A percentile compares a stretch with the other conserved stretches of the same genome.
Evolutionary conservation across 2,113 vertebrate species (phyloP).

Genomic region (Anser cygnoides): DNA sequence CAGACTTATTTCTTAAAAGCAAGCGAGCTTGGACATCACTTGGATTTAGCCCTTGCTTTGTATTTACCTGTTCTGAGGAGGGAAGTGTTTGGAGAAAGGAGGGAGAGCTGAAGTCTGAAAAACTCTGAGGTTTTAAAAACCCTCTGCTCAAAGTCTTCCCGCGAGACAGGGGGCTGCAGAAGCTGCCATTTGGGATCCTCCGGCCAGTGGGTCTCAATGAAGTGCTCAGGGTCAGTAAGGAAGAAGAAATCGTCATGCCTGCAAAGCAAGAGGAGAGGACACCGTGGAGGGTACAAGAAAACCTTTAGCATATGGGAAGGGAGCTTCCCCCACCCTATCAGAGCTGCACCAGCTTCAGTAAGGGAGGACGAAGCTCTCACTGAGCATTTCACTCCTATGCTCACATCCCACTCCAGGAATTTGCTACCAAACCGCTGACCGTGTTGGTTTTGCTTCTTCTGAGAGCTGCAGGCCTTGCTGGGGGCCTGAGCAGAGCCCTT

Average conservation of each 20-base stretch:
- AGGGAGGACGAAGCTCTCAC: neutral
- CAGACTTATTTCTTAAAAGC: neutral
- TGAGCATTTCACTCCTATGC: neutral
- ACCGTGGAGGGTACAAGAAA: neutral
- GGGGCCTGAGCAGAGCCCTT: no score
- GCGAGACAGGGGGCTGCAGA: conserved; percentile 48
- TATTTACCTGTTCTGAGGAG: conserved; percentile 76
- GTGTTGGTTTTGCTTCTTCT: no score
- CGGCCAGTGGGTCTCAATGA: conserved; percentile 79
- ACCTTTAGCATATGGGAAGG: neutral
- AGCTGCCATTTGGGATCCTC: conserved; percentile 82
- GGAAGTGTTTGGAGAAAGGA: conserved; percentile 75
- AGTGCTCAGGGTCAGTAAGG: conserved; percentile 82
- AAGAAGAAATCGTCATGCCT: conserved; percentile 84
- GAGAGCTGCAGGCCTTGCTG: no score
- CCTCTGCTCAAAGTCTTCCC: conserved; percentile 77
- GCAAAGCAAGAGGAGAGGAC: neutral
- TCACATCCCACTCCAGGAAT: no score
- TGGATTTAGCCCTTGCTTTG: rapidly evolving
- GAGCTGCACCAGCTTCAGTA: neutral
- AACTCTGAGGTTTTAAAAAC: conserved; percentile 83
- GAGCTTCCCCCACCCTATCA: neutral
- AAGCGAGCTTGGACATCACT: rapidly evolving
- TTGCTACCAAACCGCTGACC: no score
- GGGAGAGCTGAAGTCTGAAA: conserved; percentile 74